Base-by-base conservation (phyloP, 2,113 vertebrate species). In the Otolemur garnettii region DNA sequence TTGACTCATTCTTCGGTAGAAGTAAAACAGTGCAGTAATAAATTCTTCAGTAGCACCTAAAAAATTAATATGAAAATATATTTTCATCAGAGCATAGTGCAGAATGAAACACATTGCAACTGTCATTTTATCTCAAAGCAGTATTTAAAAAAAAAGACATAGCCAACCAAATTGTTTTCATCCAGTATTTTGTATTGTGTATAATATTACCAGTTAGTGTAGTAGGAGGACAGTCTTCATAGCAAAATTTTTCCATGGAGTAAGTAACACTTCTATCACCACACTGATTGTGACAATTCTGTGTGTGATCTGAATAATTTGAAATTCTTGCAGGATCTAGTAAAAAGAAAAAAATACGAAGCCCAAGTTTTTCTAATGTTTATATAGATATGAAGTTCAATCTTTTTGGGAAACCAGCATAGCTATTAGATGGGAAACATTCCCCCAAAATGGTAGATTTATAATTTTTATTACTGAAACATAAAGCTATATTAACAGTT, bases 1-100 rank as follows among this genome's bases (percentile, higher is more conserved):
- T 57, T 98, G 98, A 30, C 98, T 98, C 99, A 99, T 99, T 97
- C 99, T 99, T 98, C 99, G 99, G 97, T 99, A 99, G 98, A 99
- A 99, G 98, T 99, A 99, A 96, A 99, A 98, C 57, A 99, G 97
- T 1, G 99, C 98, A 0, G 98, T 98, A 69, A 99, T 98, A 95
- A 99, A 99, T 94, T 99, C 99, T 96, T 99, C 99, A 66, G 98
- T 98, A 96, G 98, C 97, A 97, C 98, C 99, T 99, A 97, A 84
- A 87, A 94, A 96, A 75, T 98, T 24, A 64, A 91, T 90, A 94
- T 22, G 11, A 91, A 95, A 94, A 74, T 69, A 5, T 57, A 77
- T 35, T 82, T 81, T 74, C 50, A 7, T 28, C 33, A 77, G 90
- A 92, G 7, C 74, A 89, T 38, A 77, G 0, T 64, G 35, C 68